Evolutionary conservation across 2,797 vertebrate species (phyloP).

Genomic region (Varecia variegata): DNA sequence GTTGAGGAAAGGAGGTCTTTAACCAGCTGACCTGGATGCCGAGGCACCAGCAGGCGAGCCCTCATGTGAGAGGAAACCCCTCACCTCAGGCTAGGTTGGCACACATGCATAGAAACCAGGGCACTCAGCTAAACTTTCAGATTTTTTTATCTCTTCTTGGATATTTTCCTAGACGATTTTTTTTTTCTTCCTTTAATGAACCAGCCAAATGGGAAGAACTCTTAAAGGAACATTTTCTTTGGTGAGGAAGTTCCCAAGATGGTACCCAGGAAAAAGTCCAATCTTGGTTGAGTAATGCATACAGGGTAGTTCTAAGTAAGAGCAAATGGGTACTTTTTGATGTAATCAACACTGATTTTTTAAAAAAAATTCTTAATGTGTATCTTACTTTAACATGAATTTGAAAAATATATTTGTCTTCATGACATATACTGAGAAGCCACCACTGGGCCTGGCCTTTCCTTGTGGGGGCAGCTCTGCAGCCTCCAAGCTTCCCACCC

Average conservation of each 20-base stretch:
- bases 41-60: background rate
- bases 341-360: background rate
- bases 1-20: background rate
- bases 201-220: background rate
- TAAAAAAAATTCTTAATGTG: background rate
- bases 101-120: background rate
- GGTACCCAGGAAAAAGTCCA: background rate
- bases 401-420: background rate
- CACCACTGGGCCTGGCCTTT: background rate
- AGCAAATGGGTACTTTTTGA: background rate
- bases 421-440: background rate
- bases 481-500: background rate
- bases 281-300: background rate
- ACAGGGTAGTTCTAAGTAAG: background rate
- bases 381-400: background rate
- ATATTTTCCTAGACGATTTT: background rate
- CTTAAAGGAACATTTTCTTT: background rate
- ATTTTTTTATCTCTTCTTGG: conserved; percentile 9
- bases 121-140: background rate
- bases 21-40: background rate
- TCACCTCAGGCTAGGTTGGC: background rate
- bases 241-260: background rate
- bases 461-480: background rate
- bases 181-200: background rate
- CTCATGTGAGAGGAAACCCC: background rate